Percentiles rank a stretch among this genome's conserved stretches.
phyloP scores from a whole-genome alignment of 53 echinoderm and acorn worm genomes.

The Echinarachnius parma region DNA sequence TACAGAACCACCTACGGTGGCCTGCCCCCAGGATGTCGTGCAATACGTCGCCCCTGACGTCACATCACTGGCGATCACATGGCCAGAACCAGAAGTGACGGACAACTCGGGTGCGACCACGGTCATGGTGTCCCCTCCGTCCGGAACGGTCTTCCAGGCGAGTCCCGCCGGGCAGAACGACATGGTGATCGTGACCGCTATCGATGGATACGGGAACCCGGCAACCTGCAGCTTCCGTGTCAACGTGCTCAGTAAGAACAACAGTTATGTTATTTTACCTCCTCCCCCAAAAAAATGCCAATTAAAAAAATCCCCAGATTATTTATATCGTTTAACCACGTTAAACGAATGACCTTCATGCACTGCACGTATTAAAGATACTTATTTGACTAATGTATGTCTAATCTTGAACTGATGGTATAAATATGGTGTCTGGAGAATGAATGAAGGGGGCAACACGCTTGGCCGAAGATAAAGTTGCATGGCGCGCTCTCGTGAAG shows the following conservation, averaged over 20 bases:
- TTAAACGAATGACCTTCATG: too few species aligned
- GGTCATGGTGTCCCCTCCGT: neutral
- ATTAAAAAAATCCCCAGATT: too few species aligned
- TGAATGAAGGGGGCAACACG: too few species aligned
- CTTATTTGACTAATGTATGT: too few species aligned
- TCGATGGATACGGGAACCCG: conserved; percentile 23
- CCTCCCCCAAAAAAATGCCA: too few species aligned
- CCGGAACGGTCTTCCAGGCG: conserved; percentile 11
- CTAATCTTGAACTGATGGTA: too few species aligned
- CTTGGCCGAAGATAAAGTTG: too few species aligned
- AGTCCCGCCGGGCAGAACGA: conserved; percentile 10
- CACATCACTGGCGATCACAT: conserved; percentile 5
- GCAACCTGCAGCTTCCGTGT: conserved; percentile 22
- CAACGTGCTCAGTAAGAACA: conserved; percentile 25
- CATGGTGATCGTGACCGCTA: conserved; percentile 9
- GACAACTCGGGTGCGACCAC: conserved; percentile 28
- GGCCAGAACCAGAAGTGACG: conserved; percentile 9
- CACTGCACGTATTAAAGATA: too few species aligned
- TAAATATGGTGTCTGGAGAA: too few species aligned
- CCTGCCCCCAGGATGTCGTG: conserved; percentile 24
- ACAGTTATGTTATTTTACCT: too few species aligned
- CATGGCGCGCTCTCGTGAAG: too few species aligned
- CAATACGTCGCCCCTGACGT: conserved; percentile 9
- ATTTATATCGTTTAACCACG: too few species aligned
- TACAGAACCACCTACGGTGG: conserved; percentile 5